A percentile compares a stretch with the other conserved stretches of the same genome.
Evolutionary conservation across 2,113 vertebrate genomes (phyloP).

Genomic region (Crypturellus undulatus): DNA sequence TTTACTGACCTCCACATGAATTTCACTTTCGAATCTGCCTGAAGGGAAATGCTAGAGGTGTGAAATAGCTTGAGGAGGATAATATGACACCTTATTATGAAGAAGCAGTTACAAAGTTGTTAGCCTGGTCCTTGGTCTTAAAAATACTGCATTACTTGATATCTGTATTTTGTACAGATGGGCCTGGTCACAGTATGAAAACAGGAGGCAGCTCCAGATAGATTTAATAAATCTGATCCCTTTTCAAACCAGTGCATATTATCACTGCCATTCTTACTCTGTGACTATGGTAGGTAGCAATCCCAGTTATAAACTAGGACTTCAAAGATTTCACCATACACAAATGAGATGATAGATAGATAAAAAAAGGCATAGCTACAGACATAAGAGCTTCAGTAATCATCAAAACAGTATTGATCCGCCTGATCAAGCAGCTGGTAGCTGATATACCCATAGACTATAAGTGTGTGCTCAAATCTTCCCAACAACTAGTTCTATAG

Average conservation of each 20-base stretch:
- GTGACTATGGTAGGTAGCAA: background rate
- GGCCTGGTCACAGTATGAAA: background rate
- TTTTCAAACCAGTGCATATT: background rate
- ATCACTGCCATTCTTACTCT: background rate
- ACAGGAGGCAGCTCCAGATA: background rate
- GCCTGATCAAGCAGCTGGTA: background rate
- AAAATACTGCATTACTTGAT: background rate
- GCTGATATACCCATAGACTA: background rate
- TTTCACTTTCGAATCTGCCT: slow-evolving; percentile 43
- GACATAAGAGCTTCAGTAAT: background rate
- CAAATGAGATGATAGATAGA: background rate
- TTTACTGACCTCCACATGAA: slow-evolving; percentile 23
- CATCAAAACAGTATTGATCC: background rate
- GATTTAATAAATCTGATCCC: background rate
- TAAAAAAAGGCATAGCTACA: background rate
- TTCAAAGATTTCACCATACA: background rate
- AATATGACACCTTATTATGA: slow-evolving; percentile 52
- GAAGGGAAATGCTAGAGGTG: slow-evolving; percentile 45
- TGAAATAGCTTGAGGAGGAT: slow-evolving; percentile 58
- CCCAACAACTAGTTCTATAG: background rate
- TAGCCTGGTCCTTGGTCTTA: background rate
- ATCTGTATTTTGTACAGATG: slow-evolving; percentile 12
- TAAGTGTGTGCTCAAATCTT: background rate
- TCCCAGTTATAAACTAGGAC: background rate
- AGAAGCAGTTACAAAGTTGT: slow-evolving; percentile 4